Base-by-base conservation (phyloP, 2,113 vertebrate genomes). In the Cololabis saira region DNA sequence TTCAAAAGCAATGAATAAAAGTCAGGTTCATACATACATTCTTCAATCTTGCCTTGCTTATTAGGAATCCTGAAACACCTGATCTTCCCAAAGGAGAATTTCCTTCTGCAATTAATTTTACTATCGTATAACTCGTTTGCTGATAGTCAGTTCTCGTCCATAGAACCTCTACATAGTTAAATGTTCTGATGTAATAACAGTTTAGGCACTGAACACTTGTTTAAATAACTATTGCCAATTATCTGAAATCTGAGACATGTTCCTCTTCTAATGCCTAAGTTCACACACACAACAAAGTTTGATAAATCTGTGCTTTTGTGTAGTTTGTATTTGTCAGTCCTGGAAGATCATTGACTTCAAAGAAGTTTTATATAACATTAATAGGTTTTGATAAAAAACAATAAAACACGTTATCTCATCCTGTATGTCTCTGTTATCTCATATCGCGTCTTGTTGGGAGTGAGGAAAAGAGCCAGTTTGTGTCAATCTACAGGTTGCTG, bases 1-100 rank as follows among this genome's bases (percentile, higher is more conserved):
- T 85, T 88, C 61, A 78, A 82, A 86, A 82, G 86, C 72, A 84
- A 81, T 71, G 40, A 75, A 71, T 63, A 70, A 87, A 85, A 82
- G 42, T 77, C 60, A 74, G 50, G 74, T 74, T 80, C 7, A 47
- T 17, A 1, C 50, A 67, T 76, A 84, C 79, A 86, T 79, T 74
- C 58, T 77, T 48, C 55, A 63, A 70, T 27, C 53, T 67, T 58
- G n/a, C 22, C 44, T 66, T 62, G 43, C 40, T 48, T 67, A 48
- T 63, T 17, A 52, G 47, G 9, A 66, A 68, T 70, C 63, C 44
- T 56, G 24, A 68, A 67, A 43, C 61, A 59, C 27, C 37, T 24
- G 57, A 15, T 77, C 72, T 57, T 63, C 63, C 50, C 22, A 62
- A 73, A 62, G 22, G 54, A 42, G 45, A 13, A 72, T 55, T 74